Conservation (phyloP, 1,140 invertebrate species). For the Centruroides sculpturatus region DNA sequence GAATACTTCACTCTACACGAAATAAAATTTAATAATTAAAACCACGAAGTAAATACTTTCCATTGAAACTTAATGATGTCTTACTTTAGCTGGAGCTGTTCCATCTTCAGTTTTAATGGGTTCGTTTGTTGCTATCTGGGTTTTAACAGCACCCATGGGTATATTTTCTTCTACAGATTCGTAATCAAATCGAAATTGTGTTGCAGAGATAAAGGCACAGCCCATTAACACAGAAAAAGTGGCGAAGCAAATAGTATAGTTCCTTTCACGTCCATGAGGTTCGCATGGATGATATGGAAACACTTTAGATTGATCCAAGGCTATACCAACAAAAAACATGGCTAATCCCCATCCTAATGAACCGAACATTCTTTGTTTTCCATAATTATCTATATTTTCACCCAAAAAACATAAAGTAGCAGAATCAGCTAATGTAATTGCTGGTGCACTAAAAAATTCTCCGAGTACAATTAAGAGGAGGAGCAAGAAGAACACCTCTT, state of each 20-base stretch:
- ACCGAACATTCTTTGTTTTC: conserved; percentile 95
- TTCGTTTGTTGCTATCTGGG: background rate
- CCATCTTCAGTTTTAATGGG: too few relatives aligned
- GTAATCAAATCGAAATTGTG: conserved; percentile 47
- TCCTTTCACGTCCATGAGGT: conserved; percentile 76
- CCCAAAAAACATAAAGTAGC: conserved; percentile 77
- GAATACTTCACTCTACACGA: conserved; percentile 68
- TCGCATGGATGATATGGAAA: conserved; percentile 79
- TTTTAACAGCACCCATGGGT: background rate
- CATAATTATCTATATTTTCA: conserved; percentile 78
- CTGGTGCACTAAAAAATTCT: conserved; percentile 90
- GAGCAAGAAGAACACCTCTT: conserved; percentile 89
- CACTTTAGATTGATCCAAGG: conserved; percentile 86
- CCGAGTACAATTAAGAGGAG: conserved; percentile 84
- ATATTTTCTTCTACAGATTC: conserved; percentile 13
- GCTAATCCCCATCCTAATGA: conserved; percentile 93
- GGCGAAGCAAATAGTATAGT: conserved; percentile 97
- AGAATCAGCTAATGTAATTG: conserved; percentile 87
- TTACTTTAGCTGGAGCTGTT: too few relatives aligned
- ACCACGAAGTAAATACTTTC: too few relatives aligned
- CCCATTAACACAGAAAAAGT: conserved; percentile 96
- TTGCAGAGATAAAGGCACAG: conserved; percentile 83
- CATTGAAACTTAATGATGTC: too few relatives aligned
- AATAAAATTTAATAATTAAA: background rate
- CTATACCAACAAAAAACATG: conserved; percentile 97